These are phyloP conservation scores for Gopherus evgoodei DNA, from an alignment of 2,113 vertebrate genomes.

Conservation along the genomic window DNA sequence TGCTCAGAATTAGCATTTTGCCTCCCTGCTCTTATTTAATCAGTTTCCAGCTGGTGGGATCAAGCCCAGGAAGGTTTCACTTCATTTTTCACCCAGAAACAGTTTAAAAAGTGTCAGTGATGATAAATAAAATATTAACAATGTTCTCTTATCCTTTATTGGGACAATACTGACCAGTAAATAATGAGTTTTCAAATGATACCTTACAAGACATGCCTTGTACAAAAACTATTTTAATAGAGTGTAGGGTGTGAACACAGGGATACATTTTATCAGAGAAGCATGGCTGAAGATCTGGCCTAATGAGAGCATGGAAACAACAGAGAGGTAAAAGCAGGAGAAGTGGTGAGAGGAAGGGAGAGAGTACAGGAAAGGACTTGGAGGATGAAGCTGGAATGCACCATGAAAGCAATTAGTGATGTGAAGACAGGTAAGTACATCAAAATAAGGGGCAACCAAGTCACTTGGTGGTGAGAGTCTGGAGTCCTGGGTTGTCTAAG, in stretches of 20 bases:
- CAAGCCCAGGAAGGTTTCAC: neutral
- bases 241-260: neutral
- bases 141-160: constrained; percentile 33
- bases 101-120: constrained; percentile 32
- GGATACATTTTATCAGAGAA: no score
- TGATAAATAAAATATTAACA: constrained; percentile 59
- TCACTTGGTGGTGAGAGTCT: neutral
- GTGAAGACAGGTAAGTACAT: no score
- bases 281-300: accelerated
- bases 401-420: neutral
- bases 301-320: neutral
- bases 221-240: neutral
- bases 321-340: neutral
- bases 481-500: neutral
- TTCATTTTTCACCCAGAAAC: neutral
- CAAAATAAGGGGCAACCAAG: neutral
- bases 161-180: neutral
- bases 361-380: no score
- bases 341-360: neutral
- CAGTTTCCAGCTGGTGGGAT: neutral
- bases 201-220: neutral
- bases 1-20: neutral
- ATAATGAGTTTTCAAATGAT: neutral
- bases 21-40: neutral
- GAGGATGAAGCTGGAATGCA: neutral